Percentiles rank a stretch among this genome's conserved stretches.
Conservation (phyloP, 37 sponge, comb jelly and placozoan species). For the Eunapius fragilis region DNA sequence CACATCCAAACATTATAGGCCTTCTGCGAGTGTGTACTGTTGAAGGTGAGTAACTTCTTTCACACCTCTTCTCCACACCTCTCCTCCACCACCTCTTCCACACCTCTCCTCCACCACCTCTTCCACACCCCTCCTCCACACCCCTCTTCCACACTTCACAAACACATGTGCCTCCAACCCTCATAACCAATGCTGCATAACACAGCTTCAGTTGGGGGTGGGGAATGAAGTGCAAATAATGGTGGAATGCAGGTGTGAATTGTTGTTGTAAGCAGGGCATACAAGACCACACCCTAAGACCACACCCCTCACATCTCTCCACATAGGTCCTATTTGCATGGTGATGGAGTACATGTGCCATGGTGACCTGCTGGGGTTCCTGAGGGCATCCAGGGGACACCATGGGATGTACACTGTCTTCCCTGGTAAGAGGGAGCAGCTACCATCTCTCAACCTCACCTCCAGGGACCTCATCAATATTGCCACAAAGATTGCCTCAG, state of each 20-base stretch:
- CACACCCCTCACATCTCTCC: neutral
- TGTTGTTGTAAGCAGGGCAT: too few species aligned
- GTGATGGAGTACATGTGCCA: slow-evolving; percentile 83
- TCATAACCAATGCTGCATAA: too few species aligned
- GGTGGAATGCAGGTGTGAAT: too few species aligned
- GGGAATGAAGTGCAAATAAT: too few species aligned
- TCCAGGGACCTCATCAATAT: slow-evolving; percentile 66
- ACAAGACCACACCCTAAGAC: neutral
- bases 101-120: too few species aligned
- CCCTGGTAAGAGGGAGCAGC: slow-evolving; percentile 50
- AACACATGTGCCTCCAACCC: too few species aligned
- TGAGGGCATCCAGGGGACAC: slow-evolving; percentile 57
- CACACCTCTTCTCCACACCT: too few species aligned
- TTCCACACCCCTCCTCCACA: too few species aligned
- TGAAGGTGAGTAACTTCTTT: slow-evolving; percentile 28
- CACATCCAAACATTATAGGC: slow-evolving; percentile 61
- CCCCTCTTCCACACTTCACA: too few species aligned
- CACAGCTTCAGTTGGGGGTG: too few species aligned
- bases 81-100: too few species aligned
- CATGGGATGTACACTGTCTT: slow-evolving; percentile 57
- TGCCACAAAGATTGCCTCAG: slow-evolving; percentile 62
- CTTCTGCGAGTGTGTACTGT: slow-evolving; percentile 59
- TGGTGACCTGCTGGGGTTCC: slow-evolving; percentile 82
- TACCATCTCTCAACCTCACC: slow-evolving; percentile 43
- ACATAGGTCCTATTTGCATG: slow-evolving; percentile 56